A percentile compares a stretch with the other conserved stretches of the same genome.
phyloP scores from a whole-genome alignment of 2,888 invertebrate genomes.

The Acrobasis suavella region DNA sequence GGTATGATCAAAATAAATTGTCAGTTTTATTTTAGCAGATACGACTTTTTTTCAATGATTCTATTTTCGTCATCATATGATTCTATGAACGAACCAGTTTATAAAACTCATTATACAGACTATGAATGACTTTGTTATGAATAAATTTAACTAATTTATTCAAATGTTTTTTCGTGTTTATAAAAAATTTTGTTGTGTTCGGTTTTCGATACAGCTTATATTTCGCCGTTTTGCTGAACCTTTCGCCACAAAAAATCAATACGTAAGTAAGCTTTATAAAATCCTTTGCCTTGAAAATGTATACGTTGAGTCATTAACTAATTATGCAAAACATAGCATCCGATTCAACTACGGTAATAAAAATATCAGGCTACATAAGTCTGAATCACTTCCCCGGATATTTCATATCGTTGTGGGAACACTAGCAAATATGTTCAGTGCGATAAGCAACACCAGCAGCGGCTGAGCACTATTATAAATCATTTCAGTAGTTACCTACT shows the following conservation, averaged over 20 bases:
- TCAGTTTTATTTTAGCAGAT: background rate
- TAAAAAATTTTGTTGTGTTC: too few species aligned
- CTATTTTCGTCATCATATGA: background rate
- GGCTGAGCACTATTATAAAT: conserved; percentile 6
- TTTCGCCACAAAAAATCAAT: too few species aligned
- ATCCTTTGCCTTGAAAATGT: background rate
- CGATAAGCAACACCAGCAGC: conserved; percentile 18
- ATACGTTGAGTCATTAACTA: background rate
- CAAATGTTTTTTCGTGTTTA: too few species aligned
- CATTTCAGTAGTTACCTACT: background rate
- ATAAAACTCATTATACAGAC: too few species aligned
- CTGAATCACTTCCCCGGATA: conserved; percentile 45
- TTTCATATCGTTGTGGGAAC: conserved; percentile 38
- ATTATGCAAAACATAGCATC: background rate
- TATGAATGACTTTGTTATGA: too few species aligned
- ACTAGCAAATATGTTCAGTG: conserved; percentile 29
- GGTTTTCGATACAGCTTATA: background rate
- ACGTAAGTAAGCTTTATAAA: background rate
- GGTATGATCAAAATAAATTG: background rate
- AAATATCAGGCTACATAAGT: conserved; percentile 4
- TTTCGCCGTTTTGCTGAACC: too few species aligned
- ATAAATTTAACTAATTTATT: too few species aligned
- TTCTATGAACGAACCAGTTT: background rate
- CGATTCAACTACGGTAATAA: background rate
- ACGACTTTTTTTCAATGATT: background rate